Evolutionary conservation across 2,113 vertebrate species (phyloP).

Genomic region (Elephas maximus): DNA sequence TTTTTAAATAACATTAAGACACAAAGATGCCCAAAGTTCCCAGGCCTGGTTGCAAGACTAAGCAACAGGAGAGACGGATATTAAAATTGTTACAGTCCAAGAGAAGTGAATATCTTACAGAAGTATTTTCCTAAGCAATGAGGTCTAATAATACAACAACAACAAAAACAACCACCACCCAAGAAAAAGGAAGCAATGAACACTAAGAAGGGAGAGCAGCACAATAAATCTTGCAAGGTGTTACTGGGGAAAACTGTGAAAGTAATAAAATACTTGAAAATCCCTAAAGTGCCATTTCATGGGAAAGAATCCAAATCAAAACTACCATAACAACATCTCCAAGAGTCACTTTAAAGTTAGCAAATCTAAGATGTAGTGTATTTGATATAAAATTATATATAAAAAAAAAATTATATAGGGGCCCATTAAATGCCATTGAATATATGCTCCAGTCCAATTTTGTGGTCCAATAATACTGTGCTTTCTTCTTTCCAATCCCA

Average conservation of each 20-base stretch:
- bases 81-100: slow-evolving; percentile 75
- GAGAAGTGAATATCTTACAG: background rate
- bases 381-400: slow-evolving; percentile 59
- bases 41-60: slow-evolving; percentile 75
- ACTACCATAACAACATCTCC: slow-evolving; percentile 51
- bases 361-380: slow-evolving; percentile 61
- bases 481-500: slow-evolving; percentile 32
- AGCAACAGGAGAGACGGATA: slow-evolving; percentile 76
- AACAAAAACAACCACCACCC: background rate
- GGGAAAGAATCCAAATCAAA: slow-evolving; percentile 71
- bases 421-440: slow-evolving; percentile 4
- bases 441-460: background rate
- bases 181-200: slow-evolving; percentile 20
- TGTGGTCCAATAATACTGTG: slow-evolving; percentile 43
- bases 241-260: slow-evolving; percentile 71
- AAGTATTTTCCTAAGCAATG: slow-evolving; percentile 75
- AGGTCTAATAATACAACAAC: slow-evolving; percentile 51
- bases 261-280: slow-evolving; percentile 77
- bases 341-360: slow-evolving; percentile 66
- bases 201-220: slow-evolving; percentile 52
- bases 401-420: background rate
- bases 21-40: slow-evolving; percentile 82
- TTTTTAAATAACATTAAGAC: slow-evolving; percentile 85
- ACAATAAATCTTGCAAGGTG: slow-evolving; percentile 62
- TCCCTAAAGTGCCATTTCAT: slow-evolving; percentile 68